Evolutionary conservation across 2,113 vertebrate species (phyloP).

Genomic region (Oxygymnocypris stewartii): DNA sequence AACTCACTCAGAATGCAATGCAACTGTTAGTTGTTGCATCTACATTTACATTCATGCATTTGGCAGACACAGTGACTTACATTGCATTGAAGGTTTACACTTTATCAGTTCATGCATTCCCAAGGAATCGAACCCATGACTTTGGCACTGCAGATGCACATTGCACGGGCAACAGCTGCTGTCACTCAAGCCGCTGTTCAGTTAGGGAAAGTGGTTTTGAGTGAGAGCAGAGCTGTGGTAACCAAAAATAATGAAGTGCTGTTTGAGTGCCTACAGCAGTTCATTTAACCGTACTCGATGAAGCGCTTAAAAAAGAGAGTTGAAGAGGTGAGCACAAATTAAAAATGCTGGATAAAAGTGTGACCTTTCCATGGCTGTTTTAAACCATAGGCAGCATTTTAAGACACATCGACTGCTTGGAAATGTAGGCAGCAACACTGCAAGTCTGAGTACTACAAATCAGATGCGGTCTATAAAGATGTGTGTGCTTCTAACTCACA

Average conservation of each 20-base stretch:
- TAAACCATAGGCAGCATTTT: neutral
- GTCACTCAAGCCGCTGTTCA: neutral
- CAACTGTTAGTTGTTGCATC: neutral
- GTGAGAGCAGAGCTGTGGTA: neutral
- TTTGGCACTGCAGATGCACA: no score
- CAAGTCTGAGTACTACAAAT: neutral
- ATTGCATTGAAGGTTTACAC: no score
- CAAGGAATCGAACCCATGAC: no score
- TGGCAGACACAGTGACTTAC: no score
- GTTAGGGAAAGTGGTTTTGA: neutral
- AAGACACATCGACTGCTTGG: no score
- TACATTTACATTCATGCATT: neutral
- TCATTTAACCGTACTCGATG: neutral
- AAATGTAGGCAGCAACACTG: no score
- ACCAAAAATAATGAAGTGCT: neutral
- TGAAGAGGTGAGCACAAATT: neutral
- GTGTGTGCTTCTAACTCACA: slow-evolving; percentile 73
- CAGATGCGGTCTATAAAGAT: neutral
- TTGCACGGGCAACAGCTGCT: neutral
- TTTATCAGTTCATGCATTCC: no score
- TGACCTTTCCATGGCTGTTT: neutral
- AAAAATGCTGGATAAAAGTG: neutral
- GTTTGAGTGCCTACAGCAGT: neutral
- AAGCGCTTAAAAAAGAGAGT: no score
- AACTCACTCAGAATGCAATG: no score